These are phyloP conservation scores for Nomada ruficornis DNA, from an alignment of 2,888 invertebrate genomes.

Conservation along the genomic window DNA sequence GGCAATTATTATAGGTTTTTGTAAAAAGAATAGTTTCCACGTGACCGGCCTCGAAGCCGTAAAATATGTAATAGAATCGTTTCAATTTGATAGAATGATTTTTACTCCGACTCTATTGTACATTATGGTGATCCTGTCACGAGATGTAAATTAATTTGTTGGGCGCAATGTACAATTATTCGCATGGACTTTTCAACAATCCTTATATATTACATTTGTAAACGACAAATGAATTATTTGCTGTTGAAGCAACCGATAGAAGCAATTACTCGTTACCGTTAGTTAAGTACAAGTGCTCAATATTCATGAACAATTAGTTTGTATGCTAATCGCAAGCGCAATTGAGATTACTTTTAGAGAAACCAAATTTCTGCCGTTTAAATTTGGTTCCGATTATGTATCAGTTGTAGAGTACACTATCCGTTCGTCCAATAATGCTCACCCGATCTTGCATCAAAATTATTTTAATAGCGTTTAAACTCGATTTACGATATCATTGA, in stretches of 20 bases:
- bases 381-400: background rate
- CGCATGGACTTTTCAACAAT: constrained; percentile 5
- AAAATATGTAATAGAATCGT: background rate
- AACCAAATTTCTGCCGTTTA: background rate
- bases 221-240: constrained; percentile 1
- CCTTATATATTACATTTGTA: background rate
- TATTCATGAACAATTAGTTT: background rate
- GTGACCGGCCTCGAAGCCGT: constrained; percentile 50
- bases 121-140: constrained; percentile 4
- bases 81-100: background rate
- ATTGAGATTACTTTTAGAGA: background rate
- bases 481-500: background rate
- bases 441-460: background rate
- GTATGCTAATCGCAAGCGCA: background rate
- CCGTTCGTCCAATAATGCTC: background rate
- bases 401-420: background rate
- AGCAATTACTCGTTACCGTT: background rate
- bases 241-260: background rate
- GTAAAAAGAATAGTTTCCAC: constrained; percentile 49
- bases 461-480: background rate
- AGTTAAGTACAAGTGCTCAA: constrained; percentile 28
- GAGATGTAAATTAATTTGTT: constrained; percentile 17
- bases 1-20: background rate
- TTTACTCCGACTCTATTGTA: background rate
- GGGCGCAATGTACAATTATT: constrained; percentile 36